These are phyloP conservation scores for Chromis chromis DNA, from an alignment of 2,797 vertebrate genomes.

Conservation along the genomic window DNA sequence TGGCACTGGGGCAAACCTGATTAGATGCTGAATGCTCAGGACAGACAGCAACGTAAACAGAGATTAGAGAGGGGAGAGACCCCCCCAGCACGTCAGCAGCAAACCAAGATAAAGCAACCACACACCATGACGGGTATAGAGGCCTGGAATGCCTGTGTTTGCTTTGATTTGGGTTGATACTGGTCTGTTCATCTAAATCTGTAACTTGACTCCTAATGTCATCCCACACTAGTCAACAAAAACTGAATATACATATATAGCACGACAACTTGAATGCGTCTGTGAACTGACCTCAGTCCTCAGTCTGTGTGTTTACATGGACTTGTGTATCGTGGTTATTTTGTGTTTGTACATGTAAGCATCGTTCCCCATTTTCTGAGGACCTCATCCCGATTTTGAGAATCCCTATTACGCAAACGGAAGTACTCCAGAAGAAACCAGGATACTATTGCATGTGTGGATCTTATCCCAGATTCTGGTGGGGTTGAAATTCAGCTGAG, in stretches of 20 bases:
- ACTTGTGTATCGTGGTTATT: too few species aligned
- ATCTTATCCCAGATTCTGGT: too few species aligned
- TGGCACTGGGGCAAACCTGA: conserved; percentile 39
- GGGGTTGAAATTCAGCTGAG: too few species aligned
- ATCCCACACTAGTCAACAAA: not conserved
- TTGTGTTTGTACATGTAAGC: too few species aligned
- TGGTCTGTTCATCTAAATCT: conserved; percentile 16
- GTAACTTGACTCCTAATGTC: conserved; percentile 21
- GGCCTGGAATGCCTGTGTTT: conserved; percentile 23
- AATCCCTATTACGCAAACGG: too few species aligned
- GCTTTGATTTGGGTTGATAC: conserved; percentile 28
- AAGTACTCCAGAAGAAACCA: too few species aligned
- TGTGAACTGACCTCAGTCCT: too few species aligned
- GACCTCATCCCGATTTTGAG: too few species aligned
- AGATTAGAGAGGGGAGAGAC: conserved; percentile 68
- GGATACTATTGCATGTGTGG: too few species aligned
- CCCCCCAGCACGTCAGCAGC: conserved; percentile 55
- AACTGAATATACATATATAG: not conserved
- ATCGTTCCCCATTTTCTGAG: too few species aligned
- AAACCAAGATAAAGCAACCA: conserved; percentile 24
- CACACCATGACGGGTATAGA: conserved; percentile 24
- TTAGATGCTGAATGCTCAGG: conserved; percentile 55
- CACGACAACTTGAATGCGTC: too few species aligned
- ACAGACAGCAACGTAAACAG: conserved; percentile 71
- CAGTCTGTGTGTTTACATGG: too few species aligned